These are phyloP conservation scores for Phlogophora meticulosa DNA, from an alignment of 2,888 invertebrate species.

Conservation along the genomic window DNA sequence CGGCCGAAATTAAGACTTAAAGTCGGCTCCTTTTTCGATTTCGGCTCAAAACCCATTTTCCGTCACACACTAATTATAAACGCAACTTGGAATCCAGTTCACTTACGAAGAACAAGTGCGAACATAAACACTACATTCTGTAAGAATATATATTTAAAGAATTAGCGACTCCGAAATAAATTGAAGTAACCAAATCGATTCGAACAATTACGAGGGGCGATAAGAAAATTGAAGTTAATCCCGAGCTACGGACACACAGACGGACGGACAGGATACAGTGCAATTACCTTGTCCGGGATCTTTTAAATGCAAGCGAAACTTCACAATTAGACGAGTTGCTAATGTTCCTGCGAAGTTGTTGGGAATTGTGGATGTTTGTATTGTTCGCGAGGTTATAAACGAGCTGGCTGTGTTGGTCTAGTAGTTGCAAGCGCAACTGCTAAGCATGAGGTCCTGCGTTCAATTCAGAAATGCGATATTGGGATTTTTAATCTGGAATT, in stretches of 20 bases:
- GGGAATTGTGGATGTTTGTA: conserved; percentile 23
- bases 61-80: no score
- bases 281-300: conserved; percentile 85
- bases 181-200: conserved; percentile 59
- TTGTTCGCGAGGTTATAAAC: not conserved
- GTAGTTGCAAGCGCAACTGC: no score
- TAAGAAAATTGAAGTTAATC: conserved; percentile 68
- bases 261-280: conserved; percentile 81
- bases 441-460: no score
- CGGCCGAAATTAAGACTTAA: no score
- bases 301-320: conserved; percentile 75
- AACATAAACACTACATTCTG: conserved; percentile 8
- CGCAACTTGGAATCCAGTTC: not conserved
- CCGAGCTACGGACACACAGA: conserved; percentile 67
- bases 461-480: no score
- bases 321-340: conserved; percentile 68
- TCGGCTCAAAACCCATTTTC: no score
- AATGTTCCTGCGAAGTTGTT: conserved; percentile 38
- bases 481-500: no score
- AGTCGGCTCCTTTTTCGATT: no score
- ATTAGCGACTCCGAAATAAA: conserved; percentile 67
- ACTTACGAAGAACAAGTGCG: conserved; percentile 22
- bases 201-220: conserved; percentile 61
- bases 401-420: no score
- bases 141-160: conserved; percentile 56